A percentile compares a stretch with the other conserved stretches of the same genome.
Evolutionary conservation across 2,113 vertebrate genomes (phyloP).

Genomic region (Desmodus rotundus): DNA sequence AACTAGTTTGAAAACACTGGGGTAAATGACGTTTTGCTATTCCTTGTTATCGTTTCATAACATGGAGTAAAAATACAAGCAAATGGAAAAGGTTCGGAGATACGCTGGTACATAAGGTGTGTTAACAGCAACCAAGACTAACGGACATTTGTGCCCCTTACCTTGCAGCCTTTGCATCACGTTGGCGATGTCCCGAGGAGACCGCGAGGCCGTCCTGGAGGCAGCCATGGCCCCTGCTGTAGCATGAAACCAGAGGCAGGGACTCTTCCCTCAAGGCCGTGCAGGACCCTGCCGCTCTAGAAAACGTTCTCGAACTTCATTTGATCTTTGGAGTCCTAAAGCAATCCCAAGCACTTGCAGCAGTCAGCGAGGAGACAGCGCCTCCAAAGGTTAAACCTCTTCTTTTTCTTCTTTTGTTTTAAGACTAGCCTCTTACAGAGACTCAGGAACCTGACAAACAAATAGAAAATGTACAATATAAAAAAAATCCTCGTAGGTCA

Average conservation of each 20-base stretch:
- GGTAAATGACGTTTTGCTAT: not conserved
- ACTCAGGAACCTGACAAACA: constrained; percentile 65
- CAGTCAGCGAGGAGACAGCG: constrained; percentile 53
- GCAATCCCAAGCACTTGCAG: not conserved
- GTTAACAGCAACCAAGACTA: accelerated
- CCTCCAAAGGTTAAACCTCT: not conserved
- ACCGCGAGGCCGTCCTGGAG: constrained; percentile 80
- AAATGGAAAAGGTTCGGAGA: not conserved
- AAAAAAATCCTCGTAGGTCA: constrained; percentile 25
- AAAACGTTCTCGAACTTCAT: constrained; percentile 68
- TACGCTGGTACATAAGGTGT: not conserved
- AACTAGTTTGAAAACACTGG: not conserved
- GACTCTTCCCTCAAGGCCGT: constrained; percentile 18
- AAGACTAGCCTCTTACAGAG: constrained; percentile 56
- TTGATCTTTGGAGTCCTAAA: constrained; percentile 33
- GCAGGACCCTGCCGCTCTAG: constrained; percentile 40
- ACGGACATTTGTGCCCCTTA: constrained; percentile 66
- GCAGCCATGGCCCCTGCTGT: constrained; percentile 86
- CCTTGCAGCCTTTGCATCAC: constrained; percentile 98
- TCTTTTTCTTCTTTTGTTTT: constrained; percentile 66
- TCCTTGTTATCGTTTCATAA: not conserved
- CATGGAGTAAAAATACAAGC: not conserved
- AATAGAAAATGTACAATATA: constrained; percentile 50
- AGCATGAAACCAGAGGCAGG: constrained; percentile 42
- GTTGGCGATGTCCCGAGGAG: constrained; percentile 89